phyloP scores from a whole-genome alignment of 2,113 vertebrate species.

The Atractosteus spatula region DNA sequence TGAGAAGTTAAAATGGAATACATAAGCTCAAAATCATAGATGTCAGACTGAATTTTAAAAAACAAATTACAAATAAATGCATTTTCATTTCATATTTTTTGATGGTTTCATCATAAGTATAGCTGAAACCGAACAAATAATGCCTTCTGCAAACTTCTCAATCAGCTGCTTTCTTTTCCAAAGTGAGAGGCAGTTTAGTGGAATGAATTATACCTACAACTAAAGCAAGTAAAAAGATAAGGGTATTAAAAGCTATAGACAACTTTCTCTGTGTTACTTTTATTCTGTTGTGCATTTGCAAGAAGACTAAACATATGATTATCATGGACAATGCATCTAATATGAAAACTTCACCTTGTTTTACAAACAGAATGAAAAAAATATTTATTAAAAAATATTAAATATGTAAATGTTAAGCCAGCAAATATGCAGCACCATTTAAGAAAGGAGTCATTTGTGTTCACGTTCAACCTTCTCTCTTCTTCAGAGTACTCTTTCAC shows the following conservation, averaged over 20 bases:
- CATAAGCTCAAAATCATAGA: not conserved
- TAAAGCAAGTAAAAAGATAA: conserved; percentile 43
- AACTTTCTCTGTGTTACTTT: conserved; percentile 19
- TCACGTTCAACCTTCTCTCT: too few species aligned
- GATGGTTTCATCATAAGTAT: conserved; percentile 6
- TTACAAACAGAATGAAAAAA: too few species aligned
- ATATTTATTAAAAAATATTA: too few species aligned
- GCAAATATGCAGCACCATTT: too few species aligned
- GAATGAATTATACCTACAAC: conserved; percentile 36
- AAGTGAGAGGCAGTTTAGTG: conserved; percentile 29
- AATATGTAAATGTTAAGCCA: too few species aligned
- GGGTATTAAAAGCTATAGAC: conserved; percentile 31
- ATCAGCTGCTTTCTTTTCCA: conserved; percentile 26
- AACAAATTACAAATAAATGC: conserved; percentile 14
- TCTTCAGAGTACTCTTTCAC: too few species aligned
- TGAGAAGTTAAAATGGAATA: not conserved
- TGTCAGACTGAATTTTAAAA: not conserved
- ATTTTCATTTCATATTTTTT: conserved; percentile 10
- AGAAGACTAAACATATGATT: conserved; percentile 32
- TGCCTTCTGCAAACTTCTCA: conserved; percentile 6
- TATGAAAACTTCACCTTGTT: too few species aligned
- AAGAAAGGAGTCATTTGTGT: too few species aligned
- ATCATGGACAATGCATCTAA: conserved; percentile 3
- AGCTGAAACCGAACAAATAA: conserved; percentile 14
- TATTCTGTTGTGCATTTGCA: conserved; percentile 16